Base-by-base conservation (phyloP, 2,888 invertebrate species). In the Chloromyia formosa region DNA sequence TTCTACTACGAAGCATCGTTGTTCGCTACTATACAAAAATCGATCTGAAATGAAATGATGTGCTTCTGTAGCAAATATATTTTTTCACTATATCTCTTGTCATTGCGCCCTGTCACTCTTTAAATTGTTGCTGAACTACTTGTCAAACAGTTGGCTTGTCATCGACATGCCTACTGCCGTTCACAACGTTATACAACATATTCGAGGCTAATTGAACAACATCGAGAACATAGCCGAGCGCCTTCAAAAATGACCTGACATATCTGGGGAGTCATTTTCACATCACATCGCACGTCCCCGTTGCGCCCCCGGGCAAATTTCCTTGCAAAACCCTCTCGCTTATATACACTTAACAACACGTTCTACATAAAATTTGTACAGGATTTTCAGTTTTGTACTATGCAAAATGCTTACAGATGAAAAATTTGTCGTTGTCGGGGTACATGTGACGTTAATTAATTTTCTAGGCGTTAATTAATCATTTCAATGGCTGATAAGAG, bases 381-480 rank as follows among this genome's bases (percentile, higher is more conserved):
- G 22, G 56, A 71, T 71, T 56, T 40, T 35, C 27, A 40, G 40
- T 71, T 71, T 71, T 56, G 56, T 58, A 71, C 40, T 58, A 56
- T 71, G 71, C 71, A 71, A 71, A 71, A 56, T 42, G 58, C 71
- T 73, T 61, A 73, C 60, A 73, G 76, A 74, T 71, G 74, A 76
- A 76, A 76, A 76, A 76, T 76, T 76, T 76, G 76, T 76, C 75
- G 27, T 35, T 35, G 27, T 72, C 56, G 69, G 35, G n/a, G 58
- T 74, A 75, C 75, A 75, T 75, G 77, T 71, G 77, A 71, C 77
- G 74, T 75, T 77, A 77, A 77, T 77, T 77, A 77, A 77, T 77
- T 77, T 77, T 71, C 75, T 75, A 64, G 74, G 73, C 66, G 74
- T 77, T 77, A 77, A 77, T 77, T 75, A 77, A 77, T 77, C 77